Percentiles rank a stretch among this genome's conserved stretches.
Conservation (phyloP, 2,888 invertebrate species). For the Flexamia atlantica region DNA sequence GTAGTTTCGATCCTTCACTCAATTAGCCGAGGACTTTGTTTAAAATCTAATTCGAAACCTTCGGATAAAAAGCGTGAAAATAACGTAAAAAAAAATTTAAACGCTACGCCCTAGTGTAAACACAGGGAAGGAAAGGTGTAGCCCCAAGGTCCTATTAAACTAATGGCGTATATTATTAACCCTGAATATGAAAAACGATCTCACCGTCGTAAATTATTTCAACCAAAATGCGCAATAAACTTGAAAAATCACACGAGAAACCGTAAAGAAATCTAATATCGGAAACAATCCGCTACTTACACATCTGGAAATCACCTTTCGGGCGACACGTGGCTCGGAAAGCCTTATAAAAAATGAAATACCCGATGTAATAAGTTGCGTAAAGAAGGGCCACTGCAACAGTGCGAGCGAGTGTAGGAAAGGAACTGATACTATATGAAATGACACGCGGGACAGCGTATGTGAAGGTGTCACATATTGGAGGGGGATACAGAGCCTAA, state of each 20-base stretch:
- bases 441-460: not conserved
- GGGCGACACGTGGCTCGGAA: not conserved
- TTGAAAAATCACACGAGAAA: too few relatives aligned
- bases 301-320: not conserved
- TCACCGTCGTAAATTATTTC: not conserved
- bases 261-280: not conserved
- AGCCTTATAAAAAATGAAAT: not conserved
- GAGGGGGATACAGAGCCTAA: not conserved
- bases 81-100: too few relatives aligned
- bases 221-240: not conserved
- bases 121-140: too few relatives aligned
- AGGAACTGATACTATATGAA: not conserved
- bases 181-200: not conserved
- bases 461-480: not conserved
- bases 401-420: not conserved
- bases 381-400: slow-evolving; percentile 4
- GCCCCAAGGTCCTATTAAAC: too few relatives aligned
- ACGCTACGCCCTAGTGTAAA: too few relatives aligned
- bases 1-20: too few relatives aligned
- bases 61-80: too few relatives aligned
- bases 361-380: slow-evolving; percentile 9
- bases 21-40: too few relatives aligned
- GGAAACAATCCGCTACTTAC: not conserved
- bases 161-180: too few relatives aligned
- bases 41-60: too few relatives aligned